Base-by-base conservation (phyloP, 2,888 invertebrate genomes). In the Nipponacmea schrenckii region DNA sequence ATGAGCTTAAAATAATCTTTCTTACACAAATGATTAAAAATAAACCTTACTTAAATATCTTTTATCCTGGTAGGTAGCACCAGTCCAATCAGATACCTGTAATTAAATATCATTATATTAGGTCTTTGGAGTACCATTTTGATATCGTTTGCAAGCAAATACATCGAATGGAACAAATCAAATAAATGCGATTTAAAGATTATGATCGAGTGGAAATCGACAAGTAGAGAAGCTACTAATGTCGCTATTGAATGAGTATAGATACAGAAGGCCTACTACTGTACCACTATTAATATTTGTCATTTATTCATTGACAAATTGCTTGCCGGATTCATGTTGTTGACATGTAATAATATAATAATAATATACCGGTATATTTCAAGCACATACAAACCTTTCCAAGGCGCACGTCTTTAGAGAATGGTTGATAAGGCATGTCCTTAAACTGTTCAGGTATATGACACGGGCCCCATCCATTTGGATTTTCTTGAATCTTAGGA, bases 401-500 rank as follows among this genome's bases (percentile, higher is more conserved):
- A 79, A 99, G 92, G 82, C 98, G 94, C 90, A 99, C 98, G 75
- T 96, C 96, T 91, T 99, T 99, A 81, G 98, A 97, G 90, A 98
- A 99, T 62, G 98, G 98, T 90, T 99, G 98, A 90, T 98, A 99
- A 14, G 98, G 98, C 93, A 97, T 95, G 90, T 97, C 96, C 86
- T 94, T 94, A 90, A 96, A 97, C 86, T 96, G 95, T 74, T 96
- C 96, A 69, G 97, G 96, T 90, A 97, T 92, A 89, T 95, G 95
- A 90, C 94, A 95, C 64, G 99, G 99, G 17, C 99, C 98, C 98
- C 98, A 99, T 88, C 98, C 98, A 79, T 92, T 92, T 1, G 94
- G 93, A 89, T 96, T 90, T 67, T 88, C 89, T 71, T 88, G 86
- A 77, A 90, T 89, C 68, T 77, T 75, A n/a, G 87, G 87, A 12